phyloP scores from a whole-genome alignment of 2,797 vertebrate species.

The Craterocephalus amniculus region DNA sequence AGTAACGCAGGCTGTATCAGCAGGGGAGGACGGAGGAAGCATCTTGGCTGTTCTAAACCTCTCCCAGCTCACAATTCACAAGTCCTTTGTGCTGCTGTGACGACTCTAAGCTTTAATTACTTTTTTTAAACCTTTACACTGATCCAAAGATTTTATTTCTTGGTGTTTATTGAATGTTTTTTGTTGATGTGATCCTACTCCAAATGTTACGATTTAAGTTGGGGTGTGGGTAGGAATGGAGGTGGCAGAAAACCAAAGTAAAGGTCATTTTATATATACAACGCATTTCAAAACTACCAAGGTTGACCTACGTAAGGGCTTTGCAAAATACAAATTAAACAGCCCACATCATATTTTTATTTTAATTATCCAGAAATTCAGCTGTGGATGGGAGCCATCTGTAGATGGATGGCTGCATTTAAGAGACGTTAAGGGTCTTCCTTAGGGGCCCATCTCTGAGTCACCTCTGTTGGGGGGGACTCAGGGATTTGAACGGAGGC shows the following conservation, averaged over 20 bases:
- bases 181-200: neutral
- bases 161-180: neutral
- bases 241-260: neutral
- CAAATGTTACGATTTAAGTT: neutral
- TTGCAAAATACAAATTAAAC: neutral
- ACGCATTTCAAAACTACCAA: neutral
- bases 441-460: no score
- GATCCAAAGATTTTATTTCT: neutral
- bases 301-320: neutral
- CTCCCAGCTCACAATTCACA: neutral
- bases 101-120: neutral
- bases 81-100: neutral
- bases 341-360: no score
- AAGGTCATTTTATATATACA: neutral
- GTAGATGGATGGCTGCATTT: no score
- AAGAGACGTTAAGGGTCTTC: no score
- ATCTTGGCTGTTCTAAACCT: neutral
- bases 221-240: neutral
- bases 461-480: no score
- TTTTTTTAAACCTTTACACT: neutral
- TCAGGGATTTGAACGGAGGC: no score
- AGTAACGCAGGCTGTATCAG: neutral
- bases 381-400: no score
- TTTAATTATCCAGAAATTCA: no score
- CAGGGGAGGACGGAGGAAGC: neutral